A percentile compares a stretch with the other conserved stretches of the same genome.
These are phyloP conservation scores for Thaleichthys pacificus DNA, from an alignment of 2,797 vertebrate genomes.

Conservation along the genomic window DNA sequence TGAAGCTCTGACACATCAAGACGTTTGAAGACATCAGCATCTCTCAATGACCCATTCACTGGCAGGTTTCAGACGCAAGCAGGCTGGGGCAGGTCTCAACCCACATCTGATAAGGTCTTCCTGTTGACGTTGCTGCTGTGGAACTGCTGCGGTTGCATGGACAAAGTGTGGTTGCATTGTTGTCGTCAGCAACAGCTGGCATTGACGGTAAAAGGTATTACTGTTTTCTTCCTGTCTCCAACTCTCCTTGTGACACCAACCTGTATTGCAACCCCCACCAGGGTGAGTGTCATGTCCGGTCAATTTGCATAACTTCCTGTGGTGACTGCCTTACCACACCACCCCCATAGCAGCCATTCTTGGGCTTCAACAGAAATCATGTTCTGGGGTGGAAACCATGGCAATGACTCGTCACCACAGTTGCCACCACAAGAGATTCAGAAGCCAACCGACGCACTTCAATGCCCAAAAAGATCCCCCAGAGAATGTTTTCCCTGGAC, in stretches of 20 bases:
- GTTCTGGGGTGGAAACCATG: slow-evolving; percentile 67
- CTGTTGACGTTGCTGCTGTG: slow-evolving; percentile 31
- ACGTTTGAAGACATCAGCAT: slow-evolving; percentile 39
- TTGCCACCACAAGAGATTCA: slow-evolving; percentile 57
- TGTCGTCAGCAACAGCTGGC: slow-evolving; percentile 3
- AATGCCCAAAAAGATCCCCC: neutral
- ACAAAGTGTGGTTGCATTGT: slow-evolving; percentile 25
- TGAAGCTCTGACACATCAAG: slow-evolving; percentile 41
- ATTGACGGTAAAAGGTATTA: slow-evolving; percentile 31
- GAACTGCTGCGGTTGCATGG: slow-evolving; percentile 24
- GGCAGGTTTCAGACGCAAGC: neutral
- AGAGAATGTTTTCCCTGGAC: neutral
- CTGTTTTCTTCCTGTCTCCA: neutral
- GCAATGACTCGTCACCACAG: slow-evolving; percentile 66
- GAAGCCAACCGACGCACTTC: slow-evolving; percentile 11
- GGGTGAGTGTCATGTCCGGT: slow-evolving; percentile 42
- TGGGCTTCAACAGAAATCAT: slow-evolving; percentile 43
- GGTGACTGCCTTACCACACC: slow-evolving; percentile 48
- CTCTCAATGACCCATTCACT: slow-evolving; percentile 33
- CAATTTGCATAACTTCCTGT: slow-evolving; percentile 63
- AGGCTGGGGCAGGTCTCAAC: neutral
- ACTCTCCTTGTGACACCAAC: slow-evolving; percentile 14
- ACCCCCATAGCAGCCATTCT: slow-evolving; percentile 61
- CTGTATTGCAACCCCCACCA: slow-evolving; percentile 39
- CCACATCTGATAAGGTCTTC: slow-evolving; percentile 38